Base-by-base conservation (phyloP, 2,113 vertebrate genomes). In the Cranoglanis bouderius region DNA sequence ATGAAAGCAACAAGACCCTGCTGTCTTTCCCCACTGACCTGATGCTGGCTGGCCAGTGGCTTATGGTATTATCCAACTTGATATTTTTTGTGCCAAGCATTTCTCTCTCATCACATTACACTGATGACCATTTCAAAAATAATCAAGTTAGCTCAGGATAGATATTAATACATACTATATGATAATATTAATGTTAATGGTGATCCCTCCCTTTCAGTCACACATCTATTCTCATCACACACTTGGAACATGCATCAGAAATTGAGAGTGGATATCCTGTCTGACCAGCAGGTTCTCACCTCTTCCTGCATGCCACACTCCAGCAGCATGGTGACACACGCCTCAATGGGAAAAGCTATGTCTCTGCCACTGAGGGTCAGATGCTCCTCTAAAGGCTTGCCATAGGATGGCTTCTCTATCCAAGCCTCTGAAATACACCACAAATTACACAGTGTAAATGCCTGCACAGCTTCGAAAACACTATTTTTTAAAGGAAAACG, bases 321-420 rank as follows among this genome's bases (percentile, higher is more conserved):
- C 81, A 98, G 96, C 84, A 98, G 95, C 97, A 98, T 97, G 0
- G 97, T 97, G 86, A 98, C 97, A 0, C 97, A 98, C 0, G 97
- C 97, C 92, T 98, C 97, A 2, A 98, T 96, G 0, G 97, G 96
- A 91, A 98, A 97, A 85, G 97, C 97, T 0, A 98, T 97, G 92
- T 98, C 97, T 59, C 97, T 90, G 80, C 96, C 95, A 0, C 97
- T 97, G 92, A 97, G 94, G 0, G 92, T 90, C 83, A 98, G 94
- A 87, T 98, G 97, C 86, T 98, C 98, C 92, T 98, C 98, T 93
- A 99, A 93, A 40, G 97, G 96, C 93, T 99, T 99, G 91, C 98
- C 98, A 0, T 97, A 99, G 6, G 97, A 99, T 0, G 98, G 98
- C 92, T 99, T 99, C 94, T 99, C 98, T 88, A 99, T 96, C 98